These are phyloP conservation scores for Plotosus lineatus DNA, from an alignment of 2,113 vertebrate genomes.

Conservation along the genomic window DNA sequence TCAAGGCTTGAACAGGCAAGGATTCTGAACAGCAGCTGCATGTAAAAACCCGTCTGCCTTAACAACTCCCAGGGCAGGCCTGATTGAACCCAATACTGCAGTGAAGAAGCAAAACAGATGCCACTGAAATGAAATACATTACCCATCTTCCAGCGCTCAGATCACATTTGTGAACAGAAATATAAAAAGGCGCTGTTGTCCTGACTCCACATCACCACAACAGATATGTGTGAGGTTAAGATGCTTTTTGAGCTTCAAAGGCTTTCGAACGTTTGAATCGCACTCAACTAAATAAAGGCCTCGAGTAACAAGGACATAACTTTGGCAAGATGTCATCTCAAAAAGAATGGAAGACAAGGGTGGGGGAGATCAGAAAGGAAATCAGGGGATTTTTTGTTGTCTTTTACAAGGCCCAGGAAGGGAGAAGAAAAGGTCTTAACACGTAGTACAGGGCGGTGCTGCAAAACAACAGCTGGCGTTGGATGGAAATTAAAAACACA, in stretches of 20 bases:
- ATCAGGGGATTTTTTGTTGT: constrained; percentile 46
- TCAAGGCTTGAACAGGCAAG: neutral
- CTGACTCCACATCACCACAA: constrained; percentile 13
- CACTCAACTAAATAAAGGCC: constrained; percentile 30
- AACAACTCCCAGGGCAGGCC: constrained; percentile 22
- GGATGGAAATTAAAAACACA: constrained; percentile 78
- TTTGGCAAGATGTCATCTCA: constrained; percentile 42
- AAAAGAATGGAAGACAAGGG: neutral
- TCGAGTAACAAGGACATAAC: constrained; percentile 48
- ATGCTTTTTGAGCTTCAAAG: constrained; percentile 32
- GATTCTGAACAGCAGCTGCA: neutral
- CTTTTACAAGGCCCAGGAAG: constrained; percentile 60
- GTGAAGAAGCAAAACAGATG: constrained; percentile 20
- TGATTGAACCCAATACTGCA: neutral
- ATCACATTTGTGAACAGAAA: neutral
- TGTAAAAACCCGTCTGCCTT: constrained; percentile 1
- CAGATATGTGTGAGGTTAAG: constrained; percentile 13
- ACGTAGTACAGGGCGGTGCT: constrained; percentile 65
- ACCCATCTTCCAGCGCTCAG: neutral
- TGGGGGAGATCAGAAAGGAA: constrained; percentile 23
- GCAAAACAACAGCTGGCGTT: constrained; percentile 74
- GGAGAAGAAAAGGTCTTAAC: constrained; percentile 61
- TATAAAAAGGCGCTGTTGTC: constrained; percentile 22
- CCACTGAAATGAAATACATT: constrained; percentile 15
- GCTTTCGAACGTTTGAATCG: constrained; percentile 9